Base-by-base conservation (phyloP, 2,888 invertebrate genomes). In the Raillietiella orientalis region DNA sequence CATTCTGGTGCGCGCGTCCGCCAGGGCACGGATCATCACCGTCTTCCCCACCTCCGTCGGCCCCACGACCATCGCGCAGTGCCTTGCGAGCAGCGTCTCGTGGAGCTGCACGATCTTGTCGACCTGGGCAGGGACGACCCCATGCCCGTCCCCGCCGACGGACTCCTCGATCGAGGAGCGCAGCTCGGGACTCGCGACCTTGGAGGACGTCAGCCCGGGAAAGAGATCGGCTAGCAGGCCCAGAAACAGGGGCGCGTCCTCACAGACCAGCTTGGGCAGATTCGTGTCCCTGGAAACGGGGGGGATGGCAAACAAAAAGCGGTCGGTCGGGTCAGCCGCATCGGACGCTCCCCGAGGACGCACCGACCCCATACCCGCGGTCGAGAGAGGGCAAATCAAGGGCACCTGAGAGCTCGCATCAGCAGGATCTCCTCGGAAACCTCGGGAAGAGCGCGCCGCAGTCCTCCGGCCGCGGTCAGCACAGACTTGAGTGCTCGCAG, bases 81-180 rank as follows among this genome's bases (percentile, higher is more conserved):
- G 79, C 19, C 79, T 58, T 2, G 74, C 79, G 70, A 75, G 71
- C 77, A 82, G 79, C 2, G 77, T 75, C 51, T 84, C 79, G 42
- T 79, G 77, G 44, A 84, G 41, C 46, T 84, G 82, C 4, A 79
- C 64, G 12, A 79, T 63, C 56, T 77, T 75, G 41, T 74, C 71
- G 31, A 71, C 59, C 56, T 72, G 71, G 29, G 62, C 55, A 2
- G 61, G 50, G 23, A 66, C 38, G 4, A 72, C 43, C 14, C 70
- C 55, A 36, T 63, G 77, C 2, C 59, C 58, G 21, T 65, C 59
- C 17, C 55, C 50, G n/a, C 47, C 40, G 9, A 84, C 49, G 1
- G 59, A 59, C 13, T 56, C 50, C 26, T 63, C 59, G 4, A 77
- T 71, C 0, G 74, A 67, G 0, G 59, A 56, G 38, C 70, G 75